Conservation (phyloP, 2,113 vertebrate genomes). For the Psephotus haematonotus region DNA sequence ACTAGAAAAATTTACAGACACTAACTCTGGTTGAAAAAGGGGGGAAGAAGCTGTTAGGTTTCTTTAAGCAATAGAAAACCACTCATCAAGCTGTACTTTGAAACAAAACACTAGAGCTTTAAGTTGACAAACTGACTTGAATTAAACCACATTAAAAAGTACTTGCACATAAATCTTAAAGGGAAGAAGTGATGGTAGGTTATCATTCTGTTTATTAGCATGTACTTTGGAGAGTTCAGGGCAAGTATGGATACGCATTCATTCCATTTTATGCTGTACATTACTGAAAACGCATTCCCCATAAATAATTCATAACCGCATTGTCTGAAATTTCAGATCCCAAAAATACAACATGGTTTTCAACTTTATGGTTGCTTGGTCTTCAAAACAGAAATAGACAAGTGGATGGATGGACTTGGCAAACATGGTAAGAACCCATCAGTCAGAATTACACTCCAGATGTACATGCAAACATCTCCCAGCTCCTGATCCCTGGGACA, state of each 20-base stretch:
- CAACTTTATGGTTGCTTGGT: slow-evolving; percentile 56
- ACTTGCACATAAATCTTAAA: slow-evolving; percentile 58
- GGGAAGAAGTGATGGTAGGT: slow-evolving; percentile 39
- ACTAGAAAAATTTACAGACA: slow-evolving; percentile 57
- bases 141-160: slow-evolving; percentile 58
- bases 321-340: slow-evolving; percentile 70
- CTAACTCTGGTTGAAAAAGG: background rate
- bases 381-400: slow-evolving; percentile 58
- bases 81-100: slow-evolving; percentile 14
- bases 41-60: background rate
- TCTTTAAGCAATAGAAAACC: slow-evolving; percentile 32
- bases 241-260: slow-evolving; percentile 52
- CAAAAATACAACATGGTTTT: slow-evolving; percentile 53
- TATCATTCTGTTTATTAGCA: slow-evolving; percentile 61
- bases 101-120: slow-evolving; percentile 45
- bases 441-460: slow-evolving; percentile 31
- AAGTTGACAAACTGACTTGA: slow-evolving; percentile 45
- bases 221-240: slow-evolving; percentile 69
- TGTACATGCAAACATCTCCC: slow-evolving; percentile 20
- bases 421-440: slow-evolving; percentile 48
- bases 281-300: slow-evolving; percentile 62
- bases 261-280: slow-evolving; percentile 60
- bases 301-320: slow-evolving; percentile 72
- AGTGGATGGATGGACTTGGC: slow-evolving; percentile 54
- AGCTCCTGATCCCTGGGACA: background rate